Evolutionary conservation across 2,888 invertebrate species (phyloP).

Genomic region (Phaonia tiefii): DNA sequence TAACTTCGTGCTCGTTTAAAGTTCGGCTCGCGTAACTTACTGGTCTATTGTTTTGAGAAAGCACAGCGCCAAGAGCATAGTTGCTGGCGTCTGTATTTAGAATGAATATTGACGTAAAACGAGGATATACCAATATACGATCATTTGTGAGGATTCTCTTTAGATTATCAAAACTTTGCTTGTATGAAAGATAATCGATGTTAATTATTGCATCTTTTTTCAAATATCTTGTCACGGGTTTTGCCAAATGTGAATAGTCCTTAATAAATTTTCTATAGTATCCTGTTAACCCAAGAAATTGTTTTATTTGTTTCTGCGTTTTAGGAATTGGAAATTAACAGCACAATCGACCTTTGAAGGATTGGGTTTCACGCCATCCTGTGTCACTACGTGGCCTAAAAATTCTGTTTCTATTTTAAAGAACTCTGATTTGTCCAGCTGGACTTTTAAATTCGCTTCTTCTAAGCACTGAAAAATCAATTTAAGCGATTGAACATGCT

Average conservation of each 20-base stretch:
- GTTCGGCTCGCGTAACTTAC: slow-evolving; percentile 32
- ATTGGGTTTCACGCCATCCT: slow-evolving; percentile 58
- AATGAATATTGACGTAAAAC: slow-evolving; percentile 23
- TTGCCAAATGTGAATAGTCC: slow-evolving; percentile 44
- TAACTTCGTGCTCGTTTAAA: too few species aligned
- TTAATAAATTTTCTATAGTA: slow-evolving; percentile 57
- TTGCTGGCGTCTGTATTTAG: too few species aligned
- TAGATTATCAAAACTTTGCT: slow-evolving; percentile 28
- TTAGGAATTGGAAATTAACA: slow-evolving; percentile 53
- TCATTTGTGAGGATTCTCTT: slow-evolving; percentile 14
- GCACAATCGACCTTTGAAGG: slow-evolving; percentile 57
- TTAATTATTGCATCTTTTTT: slow-evolving; percentile 37
- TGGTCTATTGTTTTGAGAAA: slow-evolving; percentile 3
- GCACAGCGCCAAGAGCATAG: too few species aligned
- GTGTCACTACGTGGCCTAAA: slow-evolving; percentile 48
- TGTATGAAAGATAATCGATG: slow-evolving; percentile 15
- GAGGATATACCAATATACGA: slow-evolving; percentile 33
- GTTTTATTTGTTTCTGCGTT: slow-evolving; percentile 56
- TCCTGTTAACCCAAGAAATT: slow-evolving; percentile 56
- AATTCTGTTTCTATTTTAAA: slow-evolving; percentile 56
- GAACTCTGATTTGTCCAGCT: slow-evolving; percentile 53
- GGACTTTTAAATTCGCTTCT: slow-evolving; percentile 55
- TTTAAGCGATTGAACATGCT: slow-evolving; percentile 51
- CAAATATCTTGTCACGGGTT: slow-evolving; percentile 30
- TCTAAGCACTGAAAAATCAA: slow-evolving; percentile 37